Evolutionary conservation across 2,888 invertebrate genomes (phyloP), one percentile per base, ranked within the genome.

Genomic region (Athrips mouffetella): DNA sequence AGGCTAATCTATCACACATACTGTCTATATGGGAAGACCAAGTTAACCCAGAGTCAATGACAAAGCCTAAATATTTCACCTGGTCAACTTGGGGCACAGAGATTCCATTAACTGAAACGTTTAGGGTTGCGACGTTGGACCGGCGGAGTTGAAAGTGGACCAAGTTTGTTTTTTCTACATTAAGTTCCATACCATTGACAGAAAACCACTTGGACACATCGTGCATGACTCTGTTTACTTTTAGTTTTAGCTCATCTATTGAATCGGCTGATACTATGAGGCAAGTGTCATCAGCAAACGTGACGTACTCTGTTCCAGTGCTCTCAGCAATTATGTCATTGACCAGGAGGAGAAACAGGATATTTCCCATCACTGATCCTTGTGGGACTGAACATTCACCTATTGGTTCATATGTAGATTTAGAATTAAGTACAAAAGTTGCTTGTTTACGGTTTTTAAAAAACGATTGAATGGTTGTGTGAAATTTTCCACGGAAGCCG

Each of bases 291-390:
- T 47, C 47, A 1, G 44, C 48, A 27, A 44, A 44, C 37, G 37
- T 27, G n/a, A 48, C 30, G 21, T 20, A 37, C 8, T 48, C 48
- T 2, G 37, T 29, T 1, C 37, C 44, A 2, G 21, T 6, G 6
- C 11, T 20, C 1, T 35, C 35, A 20, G 29, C 16, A 11, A 44
- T 48, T 0, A 48, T 7, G 31, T 48, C 48, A 15, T 48, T 48
- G 10, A 44, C 16, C 2, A 48, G 30, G 1, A 48, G 29, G 2
- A 48, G 18, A 13, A 48, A 48, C 1, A 47, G 37, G 20, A 29
- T 48, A 13, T 48, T 48, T 15, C 48, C 48, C 44, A 44, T 48
- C 2, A 27, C 21, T n/a, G 48, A 48, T 1, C 48, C 48, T 11
- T 48, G 48, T 1, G 48, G 42, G 10, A 44, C 48, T 6, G 48